Conservation (phyloP, 2,888 invertebrate species). For the Carterocephalus palaemon region DNA sequence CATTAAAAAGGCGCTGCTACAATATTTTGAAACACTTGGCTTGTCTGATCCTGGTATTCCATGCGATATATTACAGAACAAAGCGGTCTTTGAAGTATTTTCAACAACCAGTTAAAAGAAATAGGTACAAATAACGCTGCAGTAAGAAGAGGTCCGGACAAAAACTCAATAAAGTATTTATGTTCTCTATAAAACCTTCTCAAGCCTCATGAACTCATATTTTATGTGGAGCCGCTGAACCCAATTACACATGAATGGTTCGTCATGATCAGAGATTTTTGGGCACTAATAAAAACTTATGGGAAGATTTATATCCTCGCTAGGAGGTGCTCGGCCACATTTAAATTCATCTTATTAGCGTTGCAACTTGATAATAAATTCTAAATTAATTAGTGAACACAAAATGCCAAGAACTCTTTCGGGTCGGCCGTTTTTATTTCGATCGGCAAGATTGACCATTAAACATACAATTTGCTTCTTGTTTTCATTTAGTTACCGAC, state of each 20-base stretch:
- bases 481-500: not conserved
- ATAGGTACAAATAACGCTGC: slow-evolving; percentile 35
- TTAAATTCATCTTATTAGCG: slow-evolving; percentile 56
- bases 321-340: slow-evolving; percentile 52
- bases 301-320: slow-evolving; percentile 61
- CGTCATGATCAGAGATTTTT: slow-evolving; percentile 72
- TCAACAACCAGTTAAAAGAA: slow-evolving; percentile 1
- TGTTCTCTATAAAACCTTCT: slow-evolving; percentile 71
- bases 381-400: slow-evolving; percentile 42
- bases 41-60: slow-evolving; percentile 8
- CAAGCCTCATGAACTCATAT: slow-evolving; percentile 63
- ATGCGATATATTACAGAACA: not conserved
- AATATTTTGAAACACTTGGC: slow-evolving; percentile 9
- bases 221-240: slow-evolving; percentile 69
- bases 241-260: slow-evolving; percentile 76
- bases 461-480: slow-evolving; percentile 25
- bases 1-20: slow-evolving; percentile 23
- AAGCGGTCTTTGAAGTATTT: not conserved
- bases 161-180: slow-evolving; percentile 74
- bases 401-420: slow-evolving; percentile 30
- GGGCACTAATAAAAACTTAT: slow-evolving; percentile 64
- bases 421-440: slow-evolving; percentile 11
- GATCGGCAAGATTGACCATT: slow-evolving; percentile 16
- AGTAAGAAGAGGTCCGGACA: slow-evolving; percentile 52
- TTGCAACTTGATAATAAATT: slow-evolving; percentile 56